These are phyloP conservation scores for Kryphioiulus occultus DNA, from an alignment of 2,888 invertebrate genomes.

Conservation along the genomic window DNA sequence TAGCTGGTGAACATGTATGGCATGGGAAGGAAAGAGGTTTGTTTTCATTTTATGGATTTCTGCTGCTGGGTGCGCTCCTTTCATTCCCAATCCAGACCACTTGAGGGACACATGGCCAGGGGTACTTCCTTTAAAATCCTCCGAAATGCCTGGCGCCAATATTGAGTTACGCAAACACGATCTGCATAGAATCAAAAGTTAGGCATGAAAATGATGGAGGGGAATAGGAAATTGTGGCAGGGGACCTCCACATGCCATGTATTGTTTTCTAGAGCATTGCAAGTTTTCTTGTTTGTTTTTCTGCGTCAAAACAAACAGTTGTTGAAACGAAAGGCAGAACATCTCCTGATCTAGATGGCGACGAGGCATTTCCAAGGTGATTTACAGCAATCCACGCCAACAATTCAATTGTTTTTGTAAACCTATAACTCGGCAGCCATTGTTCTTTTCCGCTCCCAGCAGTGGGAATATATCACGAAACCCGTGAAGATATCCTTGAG, in stretches of 20 bases:
- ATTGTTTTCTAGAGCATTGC: background rate
- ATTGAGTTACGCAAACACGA: background rate
- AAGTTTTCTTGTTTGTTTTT: background rate
- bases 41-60: background rate
- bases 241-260: background rate
- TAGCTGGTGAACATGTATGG: background rate
- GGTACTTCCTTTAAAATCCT: background rate
- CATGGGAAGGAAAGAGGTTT: background rate
- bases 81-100: background rate
- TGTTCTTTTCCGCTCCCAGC: constrained; percentile 3
- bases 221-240: background rate
- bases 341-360: background rate
- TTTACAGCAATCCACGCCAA: background rate
- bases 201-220: background rate
- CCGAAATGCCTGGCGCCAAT: background rate
- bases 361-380: background rate
- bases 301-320: constrained; percentile 5
- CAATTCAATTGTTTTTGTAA: background rate
- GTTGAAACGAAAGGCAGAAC: background rate
- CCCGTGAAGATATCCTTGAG: background rate
- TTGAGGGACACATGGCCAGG: background rate
- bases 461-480: background rate
- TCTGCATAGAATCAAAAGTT: background rate
- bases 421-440: background rate
- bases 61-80: background rate